Conservation (phyloP, 2,888 invertebrate genomes). For the Troides helena region DNA sequence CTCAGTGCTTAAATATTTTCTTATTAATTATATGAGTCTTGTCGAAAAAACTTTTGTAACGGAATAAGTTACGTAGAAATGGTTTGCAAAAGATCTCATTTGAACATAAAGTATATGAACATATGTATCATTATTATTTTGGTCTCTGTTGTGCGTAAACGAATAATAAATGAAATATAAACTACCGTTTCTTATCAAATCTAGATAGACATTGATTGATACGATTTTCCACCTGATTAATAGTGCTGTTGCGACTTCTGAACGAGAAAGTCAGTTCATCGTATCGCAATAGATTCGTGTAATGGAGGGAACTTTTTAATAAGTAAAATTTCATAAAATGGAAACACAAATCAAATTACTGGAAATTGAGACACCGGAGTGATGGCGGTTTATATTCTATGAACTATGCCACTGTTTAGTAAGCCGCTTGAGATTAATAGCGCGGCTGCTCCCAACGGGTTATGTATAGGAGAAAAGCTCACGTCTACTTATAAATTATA, state of each 20-base stretch:
- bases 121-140: no score
- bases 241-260: not conserved
- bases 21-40: no score
- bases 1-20: no score
- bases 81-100: no score
- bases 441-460: not conserved
- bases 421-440: conserved; percentile 4
- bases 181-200: no score
- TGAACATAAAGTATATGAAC: no score
- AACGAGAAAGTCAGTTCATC: not conserved
- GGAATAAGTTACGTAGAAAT: no score
- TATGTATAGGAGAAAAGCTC: conserved; percentile 1
- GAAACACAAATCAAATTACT: not conserved
- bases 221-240: not conserved
- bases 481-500: not conserved
- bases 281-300: not conserved
- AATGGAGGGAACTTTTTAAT: not conserved
- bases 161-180: no score
- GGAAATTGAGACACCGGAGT: not conserved
- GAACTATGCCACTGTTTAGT: not conserved
- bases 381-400: not conserved
- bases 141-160: no score
- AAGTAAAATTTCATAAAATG: not conserved
- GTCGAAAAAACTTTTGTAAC: no score
- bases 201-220: no score